Evolutionary conservation across 2,113 vertebrate genomes (phyloP), one percentile per base, ranked within the genome.

Genomic region (Gulo gulo): DNA sequence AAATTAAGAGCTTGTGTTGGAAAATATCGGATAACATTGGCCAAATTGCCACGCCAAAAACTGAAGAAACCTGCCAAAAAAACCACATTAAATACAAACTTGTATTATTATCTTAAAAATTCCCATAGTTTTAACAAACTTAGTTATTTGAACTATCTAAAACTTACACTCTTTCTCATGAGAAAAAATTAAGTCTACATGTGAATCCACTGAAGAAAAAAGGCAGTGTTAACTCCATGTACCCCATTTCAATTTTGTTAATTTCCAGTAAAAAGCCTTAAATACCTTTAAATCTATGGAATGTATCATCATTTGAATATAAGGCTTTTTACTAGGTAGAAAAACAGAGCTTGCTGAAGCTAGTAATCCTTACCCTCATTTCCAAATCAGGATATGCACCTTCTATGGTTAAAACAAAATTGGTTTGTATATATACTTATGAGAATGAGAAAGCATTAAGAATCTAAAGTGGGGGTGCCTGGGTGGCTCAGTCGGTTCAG

Each of bases 1-100:
- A 98, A 99, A 42, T 99, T 98, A 74, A 99, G 94, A 96, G 98
- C 96, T 83, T 98, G 97, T 39, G 89, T 97, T 97, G 98, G 98
- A 97, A 99, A 98, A 98, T 98, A 98, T 4, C 39, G 11, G 52
- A 96, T 97, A 76, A 98, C 92, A 82, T 98, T 98, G 84, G 95
- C 97, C 67, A 98, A 95, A 97, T 78, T 98, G 55, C 97, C 98
- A 93, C 42, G 92, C 96, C 98, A 99, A 93, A 88, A 99, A 88
- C 97, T 98, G 59, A 98, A 31, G 97, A 98, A 97, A 96, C 97
- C 97, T 98, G 34, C 20, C 94, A 80, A 91, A 97, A 61, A n/a
- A 98, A 97, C 16, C 16, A 78, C 0, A 57, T 12, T 95, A 95
- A 97, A 93, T 95, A 96, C 97, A 96, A 93, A 96, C 59, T 73